Base-by-base conservation (phyloP, 2,113 vertebrate genomes). In the Oreochromis aureus region DNA sequence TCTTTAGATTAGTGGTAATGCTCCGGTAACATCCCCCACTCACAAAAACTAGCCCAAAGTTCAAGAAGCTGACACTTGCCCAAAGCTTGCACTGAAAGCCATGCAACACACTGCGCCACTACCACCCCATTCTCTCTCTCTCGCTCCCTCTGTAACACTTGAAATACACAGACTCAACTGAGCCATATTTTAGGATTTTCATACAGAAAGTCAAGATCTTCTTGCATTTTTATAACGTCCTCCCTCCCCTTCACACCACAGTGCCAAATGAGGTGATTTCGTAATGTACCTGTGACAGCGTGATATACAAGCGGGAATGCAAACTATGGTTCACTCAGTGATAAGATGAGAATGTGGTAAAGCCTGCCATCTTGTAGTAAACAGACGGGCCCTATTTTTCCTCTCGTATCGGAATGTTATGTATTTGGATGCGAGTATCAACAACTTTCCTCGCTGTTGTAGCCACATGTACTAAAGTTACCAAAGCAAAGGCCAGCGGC, bases 321-420 rank as follows among this genome's bases (percentile, higher is more conserved):
- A 56, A 88, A 92, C 79, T 81, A 76, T 58, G 27, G 79, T 41
- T 88, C 71, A 9, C 63, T 58, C 16, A 18, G 79, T 15, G 81
- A 87, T 83, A 83, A 63, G 41, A 18, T 8, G 82, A 89, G 92
- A 92, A 94, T 92, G 91, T 78, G 41, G 87, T 30, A 83, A 63
- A 87, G 90, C 91, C 86, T 81, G 87, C 85, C 80, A 63, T 48
- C 82, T 66, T 32, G 83, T 91, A 91, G 89, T 94, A 86, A 93
- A 93, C 89, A 89, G 27, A 69, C 10, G 3, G 51, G 59, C 36
- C 41, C 24, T 41, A 18, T 7, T 51, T 81, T 27, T 55, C 34
- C 56, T 54, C 54, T 63, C 24, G 30, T 76, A 55, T 36, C n/a
- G 11, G n/a, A 56, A 55, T 58, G 53, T 54, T 81, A 48, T 36